Percentiles rank a stretch among this genome's conserved stretches.
These are phyloP conservation scores for Agapetus fuscipes DNA, from an alignment of 2,888 invertebrate genomes.

Conservation along the genomic window DNA sequence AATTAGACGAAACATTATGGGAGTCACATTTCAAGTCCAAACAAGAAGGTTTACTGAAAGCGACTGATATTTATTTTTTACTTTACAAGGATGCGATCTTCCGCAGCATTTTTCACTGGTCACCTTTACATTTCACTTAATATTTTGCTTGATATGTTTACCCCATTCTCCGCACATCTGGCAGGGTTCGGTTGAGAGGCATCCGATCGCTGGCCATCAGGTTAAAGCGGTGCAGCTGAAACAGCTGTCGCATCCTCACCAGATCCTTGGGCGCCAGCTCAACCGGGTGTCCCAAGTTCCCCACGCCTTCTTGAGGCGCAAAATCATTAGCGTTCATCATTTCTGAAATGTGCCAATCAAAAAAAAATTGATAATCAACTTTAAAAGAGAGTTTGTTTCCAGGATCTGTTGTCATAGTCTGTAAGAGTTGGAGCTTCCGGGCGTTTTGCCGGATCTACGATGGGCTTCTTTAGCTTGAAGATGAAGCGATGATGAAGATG, in stretches of 20 bases:
- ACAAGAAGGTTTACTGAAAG: no score
- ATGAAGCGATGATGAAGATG: slow-evolving; percentile 20
- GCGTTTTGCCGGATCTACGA: no score
- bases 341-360: slow-evolving; percentile 47
- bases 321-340: slow-evolving; percentile 69
- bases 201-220: slow-evolving; percentile 81
- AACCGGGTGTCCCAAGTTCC: slow-evolving; percentile 72
- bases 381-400: neutral
- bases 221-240: slow-evolving; percentile 78
- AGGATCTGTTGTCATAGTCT: no score
- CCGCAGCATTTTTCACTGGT: no score
- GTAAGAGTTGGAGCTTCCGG: no score
- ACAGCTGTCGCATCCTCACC: slow-evolving; percentile 67
- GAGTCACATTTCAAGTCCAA: no score
- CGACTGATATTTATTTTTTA: no score
- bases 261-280: slow-evolving; percentile 65
- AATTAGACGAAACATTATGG: no score
- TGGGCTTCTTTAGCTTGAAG: no score
- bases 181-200: slow-evolving; percentile 72
- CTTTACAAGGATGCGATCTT: no score
- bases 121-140: no score
- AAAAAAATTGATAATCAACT: slow-evolving; percentile 4
- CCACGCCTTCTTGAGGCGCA: slow-evolving; percentile 62
- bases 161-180: slow-evolving; percentile 76
- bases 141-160: slow-evolving; percentile 30